These are phyloP conservation scores for Gambusia holbrooki DNA, from an alignment of 2,113 vertebrate species.

Conservation along the genomic window DNA sequence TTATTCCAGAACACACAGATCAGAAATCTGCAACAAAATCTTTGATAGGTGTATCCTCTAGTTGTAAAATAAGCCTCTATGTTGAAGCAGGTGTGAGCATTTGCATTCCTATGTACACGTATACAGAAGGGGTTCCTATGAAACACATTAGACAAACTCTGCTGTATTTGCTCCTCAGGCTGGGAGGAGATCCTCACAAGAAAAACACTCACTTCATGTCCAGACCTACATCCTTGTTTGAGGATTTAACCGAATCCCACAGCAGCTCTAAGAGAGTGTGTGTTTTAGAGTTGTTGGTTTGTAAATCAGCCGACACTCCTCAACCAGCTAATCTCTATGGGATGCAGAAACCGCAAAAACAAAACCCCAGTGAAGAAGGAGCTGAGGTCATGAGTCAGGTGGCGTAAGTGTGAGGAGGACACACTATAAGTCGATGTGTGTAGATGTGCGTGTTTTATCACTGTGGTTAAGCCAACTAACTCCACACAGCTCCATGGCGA, in stretches of 20 bases:
- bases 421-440: conserved; percentile 15
- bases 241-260: conserved; percentile 40
- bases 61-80: background rate
- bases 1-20: background rate
- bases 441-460: conserved; percentile 15
- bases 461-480: conserved; percentile 32
- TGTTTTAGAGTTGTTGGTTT: background rate
- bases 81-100: conserved; percentile 13
- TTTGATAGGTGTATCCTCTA: background rate
- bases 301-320: conserved; percentile 1
- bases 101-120: background rate
- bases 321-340: background rate
- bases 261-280: background rate
- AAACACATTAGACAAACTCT: conserved; percentile 26
- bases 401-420: conserved; percentile 28
- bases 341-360: conserved; percentile 12
- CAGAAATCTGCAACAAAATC: background rate
- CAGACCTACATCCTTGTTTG: conserved; percentile 52
- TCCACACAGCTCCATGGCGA: conserved; percentile 22
- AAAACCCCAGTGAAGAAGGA: conserved; percentile 10
- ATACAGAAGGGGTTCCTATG: conserved; percentile 1
- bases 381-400: conserved; percentile 52
- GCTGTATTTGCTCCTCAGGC: conserved; percentile 50
- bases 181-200: background rate
- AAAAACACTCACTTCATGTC: conserved; percentile 8